A percentile compares a stretch with the other conserved stretches of the same genome.
Conservation (phyloP, 2,113 vertebrate species). For the Mionectes macconnelli region DNA sequence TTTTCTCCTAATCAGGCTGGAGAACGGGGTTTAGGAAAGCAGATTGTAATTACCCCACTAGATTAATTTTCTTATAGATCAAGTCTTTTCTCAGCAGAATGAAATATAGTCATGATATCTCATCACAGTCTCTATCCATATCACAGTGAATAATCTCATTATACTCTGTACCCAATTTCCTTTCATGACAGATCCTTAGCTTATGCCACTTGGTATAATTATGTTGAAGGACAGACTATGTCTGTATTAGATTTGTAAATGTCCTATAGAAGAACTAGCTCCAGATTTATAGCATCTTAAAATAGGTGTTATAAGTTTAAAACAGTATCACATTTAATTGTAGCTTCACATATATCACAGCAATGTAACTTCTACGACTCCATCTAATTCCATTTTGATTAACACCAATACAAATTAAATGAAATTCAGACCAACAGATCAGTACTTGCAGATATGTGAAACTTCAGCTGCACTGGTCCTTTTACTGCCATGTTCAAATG, state of each 20-base stretch:
- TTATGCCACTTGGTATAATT: not conserved
- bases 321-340: not conserved
- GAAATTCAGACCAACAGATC: not conserved
- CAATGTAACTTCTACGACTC: not conserved
- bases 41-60: not conserved
- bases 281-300: not conserved
- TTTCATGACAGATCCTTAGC: conserved; percentile 21
- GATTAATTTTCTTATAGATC: conserved; percentile 14
- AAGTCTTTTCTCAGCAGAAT: conserved; percentile 27
- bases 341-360: not conserved
- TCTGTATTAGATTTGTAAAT: not conserved
- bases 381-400: not conserved
- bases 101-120: conserved; percentile 33
- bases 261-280: not conserved
- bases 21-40: not conserved
- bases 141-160: conserved; percentile 24
- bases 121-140: not conserved
- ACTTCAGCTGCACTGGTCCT: not conserved
- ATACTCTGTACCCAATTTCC: not conserved
- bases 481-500: not conserved
- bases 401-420: not conserved
- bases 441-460: not conserved
- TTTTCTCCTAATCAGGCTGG: not conserved
- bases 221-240: not conserved
- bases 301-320: not conserved